Evolutionary conservation across 2,113 vertebrate genomes (phyloP).

Genomic region (Lontra canadensis): DNA sequence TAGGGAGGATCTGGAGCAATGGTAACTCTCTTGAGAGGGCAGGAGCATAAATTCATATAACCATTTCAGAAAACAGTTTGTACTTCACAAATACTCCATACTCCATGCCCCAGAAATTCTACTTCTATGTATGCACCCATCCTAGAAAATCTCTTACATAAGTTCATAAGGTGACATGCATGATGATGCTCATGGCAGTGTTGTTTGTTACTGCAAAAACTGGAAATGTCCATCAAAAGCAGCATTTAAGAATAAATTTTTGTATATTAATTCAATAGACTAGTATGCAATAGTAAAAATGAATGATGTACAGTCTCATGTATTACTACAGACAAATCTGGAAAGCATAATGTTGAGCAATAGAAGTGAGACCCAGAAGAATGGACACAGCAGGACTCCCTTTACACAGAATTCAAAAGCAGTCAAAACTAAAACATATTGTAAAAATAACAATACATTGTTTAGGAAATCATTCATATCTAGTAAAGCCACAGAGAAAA

Average conservation of each 20-base stretch:
- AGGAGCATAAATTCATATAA: not conserved
- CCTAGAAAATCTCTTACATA: not conserved
- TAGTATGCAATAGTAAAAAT: not conserved
- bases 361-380: not conserved
- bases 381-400: not conserved
- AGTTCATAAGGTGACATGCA: not conserved
- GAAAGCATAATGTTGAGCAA: not conserved
- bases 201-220: not conserved
- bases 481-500: not conserved
- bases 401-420: not conserved
- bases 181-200: not conserved
- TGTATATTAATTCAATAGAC: not conserved
- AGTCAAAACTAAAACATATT: not conserved
- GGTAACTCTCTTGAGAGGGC: not conserved
- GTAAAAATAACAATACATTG: not conserved
- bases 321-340: not conserved
- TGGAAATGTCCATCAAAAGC: not conserved
- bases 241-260: not conserved
- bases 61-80: not conserved
- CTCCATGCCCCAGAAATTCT: not conserved
- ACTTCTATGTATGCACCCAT: not conserved
- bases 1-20: not conserved
- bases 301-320: not conserved
- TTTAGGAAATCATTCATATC: not conserved
- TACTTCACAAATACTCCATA: not conserved